Percentiles rank a stretch among this genome's conserved stretches.
These are phyloP conservation scores for Polydrusus pterygomalis DNA, from an alignment of 2,888 invertebrate species.

Conservation along the genomic window DNA sequence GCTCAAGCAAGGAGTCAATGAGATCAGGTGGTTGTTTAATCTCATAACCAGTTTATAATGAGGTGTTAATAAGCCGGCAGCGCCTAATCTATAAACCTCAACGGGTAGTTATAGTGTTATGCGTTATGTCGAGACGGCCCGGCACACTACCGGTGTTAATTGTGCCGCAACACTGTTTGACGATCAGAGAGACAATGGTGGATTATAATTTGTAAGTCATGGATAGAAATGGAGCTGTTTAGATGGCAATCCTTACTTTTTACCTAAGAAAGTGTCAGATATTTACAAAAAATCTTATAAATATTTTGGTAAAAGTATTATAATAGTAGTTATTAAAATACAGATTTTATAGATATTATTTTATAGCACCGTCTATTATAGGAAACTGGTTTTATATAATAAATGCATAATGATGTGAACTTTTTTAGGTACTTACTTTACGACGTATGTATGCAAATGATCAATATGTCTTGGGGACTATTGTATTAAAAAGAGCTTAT, in stretches of 20 bases:
- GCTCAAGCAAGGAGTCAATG: conserved; percentile 43
- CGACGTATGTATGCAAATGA: too few species aligned
- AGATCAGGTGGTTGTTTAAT: conserved; percentile 54
- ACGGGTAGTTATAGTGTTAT: conserved; percentile 68
- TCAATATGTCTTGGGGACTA: too few species aligned
- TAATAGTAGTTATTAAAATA: too few species aligned
- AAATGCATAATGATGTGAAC: too few species aligned
- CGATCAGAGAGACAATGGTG: conserved; percentile 51
- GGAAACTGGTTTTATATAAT: too few species aligned
- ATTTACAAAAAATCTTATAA: too few species aligned
- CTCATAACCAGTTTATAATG: conserved; percentile 60
- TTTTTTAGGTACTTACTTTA: too few species aligned
- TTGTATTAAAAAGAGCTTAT: too few species aligned
- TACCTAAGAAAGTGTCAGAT: too few species aligned
- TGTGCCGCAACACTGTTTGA: conserved; percentile 49
- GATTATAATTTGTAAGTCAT: conserved; percentile 2
- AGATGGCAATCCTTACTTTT: neutral
- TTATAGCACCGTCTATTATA: too few species aligned
- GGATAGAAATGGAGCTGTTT: neutral
- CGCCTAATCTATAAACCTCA: conserved; percentile 68
- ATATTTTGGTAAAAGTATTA: too few species aligned
- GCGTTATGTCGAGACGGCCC: conserved; percentile 55
- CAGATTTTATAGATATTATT: too few species aligned
- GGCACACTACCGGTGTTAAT: conserved; percentile 53
- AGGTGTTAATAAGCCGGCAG: conserved; percentile 68